Evolutionary conservation across 1,140 invertebrate species (phyloP).

Genomic region (Archegozetes longisetosus): DNA sequence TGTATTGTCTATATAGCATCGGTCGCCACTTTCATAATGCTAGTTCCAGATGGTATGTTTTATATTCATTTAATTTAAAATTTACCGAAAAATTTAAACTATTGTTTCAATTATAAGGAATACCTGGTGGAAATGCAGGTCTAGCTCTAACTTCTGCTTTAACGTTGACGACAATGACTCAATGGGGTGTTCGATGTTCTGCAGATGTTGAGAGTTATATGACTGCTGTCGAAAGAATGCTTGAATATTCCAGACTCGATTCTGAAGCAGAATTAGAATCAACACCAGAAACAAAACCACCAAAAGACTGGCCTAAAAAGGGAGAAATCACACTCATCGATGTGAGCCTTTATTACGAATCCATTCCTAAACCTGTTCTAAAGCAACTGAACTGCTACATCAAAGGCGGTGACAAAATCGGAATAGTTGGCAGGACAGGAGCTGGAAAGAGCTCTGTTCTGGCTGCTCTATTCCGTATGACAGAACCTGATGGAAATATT

Average conservation of each 20-base stretch:
- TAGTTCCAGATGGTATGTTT: not conserved
- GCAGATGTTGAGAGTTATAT: constrained; percentile 63
- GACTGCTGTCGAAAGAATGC: constrained; percentile 51
- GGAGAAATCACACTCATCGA: constrained; percentile 52
- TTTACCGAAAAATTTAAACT: constrained; percentile 44
- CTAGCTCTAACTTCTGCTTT: constrained; percentile 61
- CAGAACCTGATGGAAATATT: constrained; percentile 48
- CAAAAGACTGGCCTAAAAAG: constrained; percentile 41
- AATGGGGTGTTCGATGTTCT: constrained; percentile 63
- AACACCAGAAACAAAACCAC: not conserved
- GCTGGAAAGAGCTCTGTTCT: too few species aligned
- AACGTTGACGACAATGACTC: constrained; percentile 55
- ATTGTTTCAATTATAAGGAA: constrained; percentile 52
- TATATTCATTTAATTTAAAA: not conserved
- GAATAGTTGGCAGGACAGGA: too few species aligned
- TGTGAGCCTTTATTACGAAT: constrained; percentile 45
- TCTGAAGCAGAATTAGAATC: constrained; percentile 5
- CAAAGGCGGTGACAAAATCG: constrained; percentile 24
- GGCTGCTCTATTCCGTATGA: constrained; percentile 40
- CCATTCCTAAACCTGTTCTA: constrained; percentile 39
- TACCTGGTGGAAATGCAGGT: constrained; percentile 50
- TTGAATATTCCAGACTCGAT: constrained; percentile 39
- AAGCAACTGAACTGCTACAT: constrained; percentile 41
- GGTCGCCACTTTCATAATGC: constrained; percentile 23
- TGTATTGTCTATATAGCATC: constrained; percentile 48